Evolutionary conservation across 2,113 vertebrate species (phyloP), one percentile per base, ranked within the genome.

Genomic region (Neogobius melanostomus): DNA sequence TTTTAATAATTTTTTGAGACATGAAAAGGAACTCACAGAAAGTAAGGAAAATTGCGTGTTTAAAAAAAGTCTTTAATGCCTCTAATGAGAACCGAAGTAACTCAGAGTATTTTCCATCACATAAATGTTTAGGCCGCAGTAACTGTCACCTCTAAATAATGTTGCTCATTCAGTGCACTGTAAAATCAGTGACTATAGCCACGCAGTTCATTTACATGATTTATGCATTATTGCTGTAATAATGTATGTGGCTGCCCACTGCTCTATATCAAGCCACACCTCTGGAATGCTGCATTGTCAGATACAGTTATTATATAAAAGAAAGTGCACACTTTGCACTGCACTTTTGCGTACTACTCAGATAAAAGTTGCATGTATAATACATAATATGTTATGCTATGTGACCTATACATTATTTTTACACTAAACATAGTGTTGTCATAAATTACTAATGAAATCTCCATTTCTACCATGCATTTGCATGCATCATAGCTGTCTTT

Each of bases 201-300:
- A 65, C 73, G 81, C 74, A 56, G 66, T 69, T 59, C 72, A 59
- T 85, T 84, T 85, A 73, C 69, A 80, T 80, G 69, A 85, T 85
- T 80, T 83, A 82, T 88, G 68, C 80, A 67, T 74, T 72, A 82
- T 86, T 85, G 60, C 63, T 67, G 21, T 74, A 76, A 77, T 82
- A 83, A 77, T 73, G 72, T 57, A 71, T 60, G 76, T 68, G 69
- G 59, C 66, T 3, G 16, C 50, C 72, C 68, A 46, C 54, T 53
- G 45, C 54, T 79, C 62, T 69, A 59, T 54, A 68, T 61, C 64
- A 43, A 69, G 68, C 77, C 68, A 69, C 69, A 71, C 62, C 73
- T 68, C 74, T 56, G 53, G 63, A 76, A 50, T 69, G 61, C 47
- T 66, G 66, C n/a, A 60, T 71, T 81, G 42, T 68, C 48, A 51